Evolutionary conservation across 2,797 vertebrate genomes (phyloP).

Genomic region (Scolopax rusticola): DNA sequence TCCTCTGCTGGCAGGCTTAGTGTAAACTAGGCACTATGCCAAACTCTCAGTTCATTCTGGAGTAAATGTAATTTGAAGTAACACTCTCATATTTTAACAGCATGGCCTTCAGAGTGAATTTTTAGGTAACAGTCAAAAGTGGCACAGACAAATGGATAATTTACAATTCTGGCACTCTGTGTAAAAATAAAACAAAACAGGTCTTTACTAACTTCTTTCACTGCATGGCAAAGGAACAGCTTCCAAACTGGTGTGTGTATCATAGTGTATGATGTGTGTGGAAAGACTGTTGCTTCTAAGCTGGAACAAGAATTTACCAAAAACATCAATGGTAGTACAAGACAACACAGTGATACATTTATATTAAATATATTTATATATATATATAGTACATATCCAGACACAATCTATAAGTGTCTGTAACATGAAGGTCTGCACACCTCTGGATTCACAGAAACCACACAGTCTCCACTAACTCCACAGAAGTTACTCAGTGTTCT

Average conservation of each 20-base stretch:
- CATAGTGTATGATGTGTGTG: fast-evolving
- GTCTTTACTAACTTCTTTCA: background rate
- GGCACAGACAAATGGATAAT: background rate
- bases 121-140: background rate
- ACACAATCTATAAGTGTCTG: background rate
- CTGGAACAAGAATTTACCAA: background rate
- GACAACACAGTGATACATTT: background rate
- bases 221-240: background rate
- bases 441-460: background rate
- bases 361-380: background rate
- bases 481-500: fast-evolving
- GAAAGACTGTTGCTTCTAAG: background rate
- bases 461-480: background rate
- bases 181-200: background rate
- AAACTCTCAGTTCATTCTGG: background rate
- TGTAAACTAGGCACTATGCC: conserved; percentile 4
- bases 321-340: background rate
- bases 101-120: background rate
- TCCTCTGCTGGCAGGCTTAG: conserved; percentile 21
- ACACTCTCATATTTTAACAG: background rate
- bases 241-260: background rate
- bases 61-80: background rate
- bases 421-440: background rate
- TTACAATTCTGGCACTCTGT: background rate
- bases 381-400: background rate